These are phyloP conservation scores for Spialia ferax DNA, from an alignment of 2,888 invertebrate species.

Conservation along the genomic window DNA sequence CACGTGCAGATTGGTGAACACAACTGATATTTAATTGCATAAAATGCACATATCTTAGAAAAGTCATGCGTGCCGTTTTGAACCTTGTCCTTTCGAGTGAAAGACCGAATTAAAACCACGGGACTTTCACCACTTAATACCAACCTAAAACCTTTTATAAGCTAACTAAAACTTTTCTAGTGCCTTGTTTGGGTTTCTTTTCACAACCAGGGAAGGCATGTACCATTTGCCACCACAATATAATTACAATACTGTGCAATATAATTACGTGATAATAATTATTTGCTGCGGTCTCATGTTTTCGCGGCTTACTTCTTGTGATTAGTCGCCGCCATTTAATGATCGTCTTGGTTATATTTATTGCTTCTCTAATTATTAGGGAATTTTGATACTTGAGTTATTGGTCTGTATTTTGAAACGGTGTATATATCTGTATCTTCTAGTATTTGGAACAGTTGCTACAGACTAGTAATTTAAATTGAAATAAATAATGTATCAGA, in stretches of 20 bases:
- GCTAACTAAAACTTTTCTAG: no score
- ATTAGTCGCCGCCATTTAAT: slow-evolving; percentile 79
- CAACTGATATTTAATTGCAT: no score
- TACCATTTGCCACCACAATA: no score
- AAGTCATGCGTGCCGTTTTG: no score
- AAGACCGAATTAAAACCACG: no score
- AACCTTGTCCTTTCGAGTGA: no score
- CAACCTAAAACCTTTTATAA: no score
- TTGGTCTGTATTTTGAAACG: slow-evolving; percentile 56
- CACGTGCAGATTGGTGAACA: no score
- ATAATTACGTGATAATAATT: slow-evolving; percentile 37
- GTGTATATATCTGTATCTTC: background rate
- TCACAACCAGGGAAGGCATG: no score
- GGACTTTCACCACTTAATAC: no score
- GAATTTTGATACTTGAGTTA: slow-evolving; percentile 80
- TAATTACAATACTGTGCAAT: background rate
- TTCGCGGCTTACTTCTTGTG: slow-evolving; percentile 65
- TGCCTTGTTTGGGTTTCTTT: no score
- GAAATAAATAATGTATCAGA: slow-evolving; percentile 9
- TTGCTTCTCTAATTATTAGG: slow-evolving; percentile 80
- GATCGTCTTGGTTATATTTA: slow-evolving; percentile 81
- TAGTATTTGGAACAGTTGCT: background rate
- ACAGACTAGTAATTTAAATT: slow-evolving; percentile 8
- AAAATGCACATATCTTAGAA: no score
- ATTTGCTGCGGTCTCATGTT: slow-evolving; percentile 56